Evolutionary conservation across 2,888 invertebrate species (phyloP), one percentile per base, ranked within the genome.

Genomic region (Trachelus tabidus): DNA sequence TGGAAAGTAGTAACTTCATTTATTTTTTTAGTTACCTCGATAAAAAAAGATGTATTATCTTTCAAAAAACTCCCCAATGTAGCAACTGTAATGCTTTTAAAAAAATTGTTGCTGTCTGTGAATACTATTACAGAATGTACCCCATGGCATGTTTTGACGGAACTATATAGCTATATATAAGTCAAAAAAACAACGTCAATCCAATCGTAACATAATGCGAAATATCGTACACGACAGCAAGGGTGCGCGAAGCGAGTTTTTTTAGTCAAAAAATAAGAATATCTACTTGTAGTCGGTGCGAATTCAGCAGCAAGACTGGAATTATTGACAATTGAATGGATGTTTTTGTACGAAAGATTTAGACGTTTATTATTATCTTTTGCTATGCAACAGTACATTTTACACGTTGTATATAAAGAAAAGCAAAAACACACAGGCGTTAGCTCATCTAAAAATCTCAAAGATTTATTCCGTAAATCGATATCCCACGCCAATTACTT

Each of bases 291-390:
- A 15, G 0, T 40, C 56, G 23, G 9, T 56, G 23, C 23, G 56
- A 56, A 56, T 56, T 15, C 56, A 56, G 56, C 56, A 56, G 23
- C 23, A 23, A 56, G 56, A 56, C 56, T 56, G 81, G 84, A 79
- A 83, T 83, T 77, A 69, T 78, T 30, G 75, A 78, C 37, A 74
- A 82, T 35, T 76, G 76, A 12, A 73, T 82, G 15, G 74, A 83
- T 77, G 75, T 81, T 69, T 75, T 85, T 15, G 77, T 34, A 68
- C 81, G 79, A n/a, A 83, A 83, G 82, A 83, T 84, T 71, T 81
- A 83, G 78, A 30, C 77, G n/a, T 82, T 81, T 77, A 73, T 77
- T 15, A 31, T 71, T 11, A 69, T 56, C 11, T 85, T 83, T 74
- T 76, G 80, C 34, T 9, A n/a, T 69, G 56, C 56, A 56, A 56